Percentiles rank a stretch among this genome's conserved stretches.
Evolutionary conservation across 92 coral and sea anemone species (phyloP).

Genomic region (Umimayanthus chanpuru): DNA sequence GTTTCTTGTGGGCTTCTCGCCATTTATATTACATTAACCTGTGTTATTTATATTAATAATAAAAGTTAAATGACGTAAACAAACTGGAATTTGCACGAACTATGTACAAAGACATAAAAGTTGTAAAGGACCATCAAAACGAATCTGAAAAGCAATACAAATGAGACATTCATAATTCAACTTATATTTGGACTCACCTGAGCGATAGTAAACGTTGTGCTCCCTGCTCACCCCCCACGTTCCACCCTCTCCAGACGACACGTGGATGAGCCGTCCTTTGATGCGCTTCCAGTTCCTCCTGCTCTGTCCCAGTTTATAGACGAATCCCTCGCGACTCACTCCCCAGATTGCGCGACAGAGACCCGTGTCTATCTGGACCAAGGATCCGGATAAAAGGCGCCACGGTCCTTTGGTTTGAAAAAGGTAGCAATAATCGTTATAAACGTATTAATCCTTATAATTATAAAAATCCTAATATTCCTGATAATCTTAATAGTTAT

Average conservation of each 20-base stretch:
- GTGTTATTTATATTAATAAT: too few species aligned
- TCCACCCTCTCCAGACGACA: constrained; percentile 4
- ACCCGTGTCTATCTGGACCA: constrained; percentile 4
- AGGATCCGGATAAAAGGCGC: background rate
- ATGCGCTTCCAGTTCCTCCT: background rate
- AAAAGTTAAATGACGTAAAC: too few species aligned
- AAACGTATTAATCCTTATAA: too few species aligned
- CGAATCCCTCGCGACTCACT: background rate
- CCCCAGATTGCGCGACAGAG: background rate
- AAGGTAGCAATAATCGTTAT: too few species aligned
- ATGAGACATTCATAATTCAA: background rate
- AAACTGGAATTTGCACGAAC: too few species aligned
- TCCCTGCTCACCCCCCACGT: background rate
- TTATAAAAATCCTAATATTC: too few species aligned
- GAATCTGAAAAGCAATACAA: too few species aligned
- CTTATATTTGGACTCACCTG: background rate
- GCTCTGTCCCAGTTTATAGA: background rate
- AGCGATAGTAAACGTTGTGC: background rate
- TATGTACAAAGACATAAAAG: too few species aligned
- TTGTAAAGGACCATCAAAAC: too few species aligned
- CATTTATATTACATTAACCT: too few species aligned
- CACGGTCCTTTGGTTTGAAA: background rate
- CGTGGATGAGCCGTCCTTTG: background rate
- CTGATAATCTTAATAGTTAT: too few species aligned
- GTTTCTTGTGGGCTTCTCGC: too few species aligned